phyloP scores from a whole-genome alignment of 2,113 vertebrate genomes.

The Psophia crepitans region DNA sequence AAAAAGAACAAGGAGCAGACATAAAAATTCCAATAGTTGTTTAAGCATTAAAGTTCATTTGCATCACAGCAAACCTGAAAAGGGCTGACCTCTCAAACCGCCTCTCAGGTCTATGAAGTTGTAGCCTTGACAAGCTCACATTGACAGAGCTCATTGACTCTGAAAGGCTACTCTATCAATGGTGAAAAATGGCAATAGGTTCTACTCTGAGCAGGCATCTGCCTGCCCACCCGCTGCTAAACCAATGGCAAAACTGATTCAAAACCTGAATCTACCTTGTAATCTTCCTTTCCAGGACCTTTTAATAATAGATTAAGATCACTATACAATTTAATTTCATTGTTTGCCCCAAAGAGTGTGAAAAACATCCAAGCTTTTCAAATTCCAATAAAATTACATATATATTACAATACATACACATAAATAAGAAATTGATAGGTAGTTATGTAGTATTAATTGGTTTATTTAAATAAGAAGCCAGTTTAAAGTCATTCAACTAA shows the following conservation, averaged over 20 bases:
- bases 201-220: conserved; percentile 91
- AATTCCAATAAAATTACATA: conserved; percentile 55
- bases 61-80: conserved; percentile 97
- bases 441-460: background rate
- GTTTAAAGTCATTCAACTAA: background rate
- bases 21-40: conserved; percentile 99
- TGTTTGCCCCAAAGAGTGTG: conserved; percentile 49
- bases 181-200: conserved; percentile 88
- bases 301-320: conserved; percentile 83
- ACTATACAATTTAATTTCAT: conserved; percentile 77
- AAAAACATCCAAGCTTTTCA: conserved; percentile 58
- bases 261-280: conserved; percentile 83
- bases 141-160: conserved; percentile 98
- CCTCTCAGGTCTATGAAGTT: conserved; percentile 93
- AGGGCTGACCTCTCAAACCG: conserved; percentile 94
- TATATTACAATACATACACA: conserved; percentile 17
- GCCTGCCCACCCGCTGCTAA: conserved; percentile 88
- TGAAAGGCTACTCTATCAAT: conserved; percentile 98
- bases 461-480: background rate
- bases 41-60: conserved; percentile 98
- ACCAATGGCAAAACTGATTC: conserved; percentile 82
- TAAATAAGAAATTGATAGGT: conserved; percentile 52
- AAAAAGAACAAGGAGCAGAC: conserved; percentile 92
- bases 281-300: conserved; percentile 78
- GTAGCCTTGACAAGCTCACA: conserved; percentile 93